phyloP scores from a whole-genome alignment of 1,140 invertebrate species.

The Hypsibius dujardini region DNA sequence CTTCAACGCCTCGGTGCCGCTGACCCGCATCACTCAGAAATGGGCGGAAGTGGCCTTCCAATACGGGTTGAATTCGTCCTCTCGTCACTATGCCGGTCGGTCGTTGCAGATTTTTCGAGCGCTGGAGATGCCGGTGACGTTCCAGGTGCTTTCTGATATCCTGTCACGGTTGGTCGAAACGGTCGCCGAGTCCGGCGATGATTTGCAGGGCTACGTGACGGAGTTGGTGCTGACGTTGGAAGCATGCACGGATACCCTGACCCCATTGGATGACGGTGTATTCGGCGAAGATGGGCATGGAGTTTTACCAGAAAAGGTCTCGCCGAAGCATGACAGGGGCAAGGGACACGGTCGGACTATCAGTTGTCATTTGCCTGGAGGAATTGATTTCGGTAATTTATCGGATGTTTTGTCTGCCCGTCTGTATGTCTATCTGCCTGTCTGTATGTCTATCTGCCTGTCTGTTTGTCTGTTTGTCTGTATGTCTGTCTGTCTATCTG shows the following conservation, averaged over 20 bases:
- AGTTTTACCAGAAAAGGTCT: neutral
- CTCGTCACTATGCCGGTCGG: constrained; percentile 84
- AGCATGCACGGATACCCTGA: constrained; percentile 67
- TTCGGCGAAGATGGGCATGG: neutral
- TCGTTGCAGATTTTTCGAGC: constrained; percentile 73
- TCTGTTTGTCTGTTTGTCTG: too few relatives aligned
- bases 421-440: too few relatives aligned
- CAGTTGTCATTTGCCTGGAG: neutral
- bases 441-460: too few relatives aligned
- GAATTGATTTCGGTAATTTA: neutral
- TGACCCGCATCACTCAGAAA: constrained; percentile 66
- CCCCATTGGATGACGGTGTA: constrained; percentile 24
- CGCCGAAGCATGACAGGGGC: constrained; percentile 2
- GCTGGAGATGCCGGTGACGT: constrained; percentile 75
- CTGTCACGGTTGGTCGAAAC: constrained; percentile 87
- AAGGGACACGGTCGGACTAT: constrained; percentile 26
- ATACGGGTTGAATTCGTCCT: constrained; percentile 80
- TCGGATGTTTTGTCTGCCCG: too few relatives aligned
- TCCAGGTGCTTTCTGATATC: constrained; percentile 81
- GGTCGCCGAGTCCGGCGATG: constrained; percentile 90
- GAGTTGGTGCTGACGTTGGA: constrained; percentile 85
- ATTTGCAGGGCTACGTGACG: constrained; percentile 97
- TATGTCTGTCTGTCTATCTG: too few relatives aligned
- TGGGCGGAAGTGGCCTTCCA: constrained; percentile 94
- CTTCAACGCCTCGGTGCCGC: constrained; percentile 72